Base-by-base conservation (phyloP, 2,797 vertebrate species). In the Gobionotothen gibberifrons region DNA sequence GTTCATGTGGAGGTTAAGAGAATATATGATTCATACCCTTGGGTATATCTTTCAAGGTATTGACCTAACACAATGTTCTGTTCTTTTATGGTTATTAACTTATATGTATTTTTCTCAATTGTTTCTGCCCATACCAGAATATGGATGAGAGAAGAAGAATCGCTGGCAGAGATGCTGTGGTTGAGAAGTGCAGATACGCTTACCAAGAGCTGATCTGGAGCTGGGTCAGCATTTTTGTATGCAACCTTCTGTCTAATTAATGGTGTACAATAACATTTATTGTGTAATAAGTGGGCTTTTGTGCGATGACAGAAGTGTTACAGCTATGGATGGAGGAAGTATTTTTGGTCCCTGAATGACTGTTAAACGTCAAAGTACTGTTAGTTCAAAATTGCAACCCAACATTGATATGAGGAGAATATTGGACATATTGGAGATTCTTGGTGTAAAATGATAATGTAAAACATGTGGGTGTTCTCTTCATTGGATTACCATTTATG, bases 241-340 rank as follows among this genome's bases (percentile, higher is more conserved):
- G 52, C 9, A 49, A 32, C 22, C 53, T 69, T 14, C 12, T 54
- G 11, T 16, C 11, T 44, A 55, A 68, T 64, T 42, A 54, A 46
- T 49, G 60, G 13, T 26, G 12, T 66, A 21, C 42, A 82, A 47
- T 12, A 55, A 8, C 42, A 44, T 26, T 26, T 22, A 54, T 6
- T 53, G 16, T 40, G 12, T 32, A n/a, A 54, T 57, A 58, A 29
- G 26, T 17, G 46, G 59, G 29, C 49, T 39, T 51, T 49, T 13
- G 15, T 55, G 9, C 51, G 19, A n/a, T 59, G 43, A 60, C 44
- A 32, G 73, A 52, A 39, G 22, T 3, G 14, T 43, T 44, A n/a
- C 54, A 54, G 26, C 57, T 12, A 39, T 42, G n/a, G 14, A 3
- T 49, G n/a, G 51, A 59, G 36, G 49, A 39, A 14, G 36, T 64